phyloP scores from a whole-genome alignment of 2,888 invertebrate species.

The Halictus ligatus region DNA sequence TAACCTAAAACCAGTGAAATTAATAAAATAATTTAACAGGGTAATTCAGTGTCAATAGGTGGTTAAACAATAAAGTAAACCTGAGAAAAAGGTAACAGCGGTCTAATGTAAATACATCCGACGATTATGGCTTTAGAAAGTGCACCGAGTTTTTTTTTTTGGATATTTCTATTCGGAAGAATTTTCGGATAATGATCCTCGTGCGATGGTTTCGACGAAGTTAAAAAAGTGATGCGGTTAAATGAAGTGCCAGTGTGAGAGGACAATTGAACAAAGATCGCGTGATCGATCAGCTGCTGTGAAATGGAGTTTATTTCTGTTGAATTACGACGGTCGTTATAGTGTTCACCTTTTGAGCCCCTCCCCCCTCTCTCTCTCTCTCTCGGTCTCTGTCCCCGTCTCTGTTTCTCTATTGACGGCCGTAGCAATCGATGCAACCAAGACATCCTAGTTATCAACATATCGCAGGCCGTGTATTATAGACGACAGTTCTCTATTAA shows the following conservation, averaged over 20 bases:
- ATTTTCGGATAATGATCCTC: not conserved
- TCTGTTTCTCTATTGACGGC: not conserved
- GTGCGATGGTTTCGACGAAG: not conserved
- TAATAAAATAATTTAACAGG: not conserved
- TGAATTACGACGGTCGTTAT: not conserved
- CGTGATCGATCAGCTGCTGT: not conserved
- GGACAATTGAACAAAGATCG: not conserved
- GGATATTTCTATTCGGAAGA: not conserved
- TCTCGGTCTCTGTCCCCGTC: not conserved
- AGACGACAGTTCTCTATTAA: slow-evolving; percentile 31
- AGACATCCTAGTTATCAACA: slow-evolving; percentile 11
- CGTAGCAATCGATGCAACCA: not conserved
- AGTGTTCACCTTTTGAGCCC: not conserved
- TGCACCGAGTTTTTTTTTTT: not conserved
- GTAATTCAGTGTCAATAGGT: not conserved
- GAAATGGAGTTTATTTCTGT: not conserved
- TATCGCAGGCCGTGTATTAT: slow-evolving; percentile 1
- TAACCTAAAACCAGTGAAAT: not conserved
- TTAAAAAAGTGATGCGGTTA: not conserved
- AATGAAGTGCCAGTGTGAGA: not conserved
- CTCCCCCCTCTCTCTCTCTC: not conserved
- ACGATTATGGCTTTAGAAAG: not conserved
- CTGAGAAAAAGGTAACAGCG: not conserved
- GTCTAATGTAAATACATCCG: not conserved
- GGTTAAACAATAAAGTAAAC: not conserved